Evolutionary conservation across 2,797 vertebrate genomes (phyloP).

Genomic region (Hydrolagus colliei): DNA sequence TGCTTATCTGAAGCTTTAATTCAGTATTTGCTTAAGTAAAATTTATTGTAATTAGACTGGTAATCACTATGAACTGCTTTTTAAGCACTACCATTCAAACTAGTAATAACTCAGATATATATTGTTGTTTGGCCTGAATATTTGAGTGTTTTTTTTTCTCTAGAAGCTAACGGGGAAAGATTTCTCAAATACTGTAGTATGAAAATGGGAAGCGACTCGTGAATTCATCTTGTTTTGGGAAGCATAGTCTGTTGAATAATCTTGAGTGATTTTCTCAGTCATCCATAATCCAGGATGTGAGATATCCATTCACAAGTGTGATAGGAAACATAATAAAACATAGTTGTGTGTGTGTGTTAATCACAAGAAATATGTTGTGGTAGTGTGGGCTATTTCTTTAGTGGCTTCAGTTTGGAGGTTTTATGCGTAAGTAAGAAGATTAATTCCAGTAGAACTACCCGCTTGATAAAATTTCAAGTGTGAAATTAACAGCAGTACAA

Average conservation of each 20-base stretch:
- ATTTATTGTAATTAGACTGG: background rate
- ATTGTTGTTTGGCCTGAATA: conserved; percentile 1
- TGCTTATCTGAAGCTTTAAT: background rate
- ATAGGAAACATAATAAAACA: too few species aligned
- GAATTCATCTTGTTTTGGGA: background rate
- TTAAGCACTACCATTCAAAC: background rate
- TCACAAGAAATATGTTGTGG: background rate
- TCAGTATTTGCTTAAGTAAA: background rate
- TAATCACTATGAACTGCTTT: background rate
- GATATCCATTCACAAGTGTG: too few species aligned
- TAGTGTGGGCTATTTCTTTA: background rate
- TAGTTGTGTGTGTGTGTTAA: background rate
- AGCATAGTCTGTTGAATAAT: background rate
- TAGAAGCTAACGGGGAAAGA: background rate
- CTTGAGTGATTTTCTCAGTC: background rate
- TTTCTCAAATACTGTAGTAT: background rate
- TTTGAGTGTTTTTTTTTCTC: background rate
- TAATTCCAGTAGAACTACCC: background rate
- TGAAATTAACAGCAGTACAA: background rate
- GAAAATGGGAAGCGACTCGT: background rate
- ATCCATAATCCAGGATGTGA: background rate
- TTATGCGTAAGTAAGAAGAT: background rate
- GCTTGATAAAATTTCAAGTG: background rate
- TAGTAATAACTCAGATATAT: background rate
- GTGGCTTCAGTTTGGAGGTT: background rate